A percentile compares a stretch with the other conserved stretches of the same genome.
Evolutionary conservation across 2,797 vertebrate genomes (phyloP).

Genomic region (Acanthopagrus latus): DNA sequence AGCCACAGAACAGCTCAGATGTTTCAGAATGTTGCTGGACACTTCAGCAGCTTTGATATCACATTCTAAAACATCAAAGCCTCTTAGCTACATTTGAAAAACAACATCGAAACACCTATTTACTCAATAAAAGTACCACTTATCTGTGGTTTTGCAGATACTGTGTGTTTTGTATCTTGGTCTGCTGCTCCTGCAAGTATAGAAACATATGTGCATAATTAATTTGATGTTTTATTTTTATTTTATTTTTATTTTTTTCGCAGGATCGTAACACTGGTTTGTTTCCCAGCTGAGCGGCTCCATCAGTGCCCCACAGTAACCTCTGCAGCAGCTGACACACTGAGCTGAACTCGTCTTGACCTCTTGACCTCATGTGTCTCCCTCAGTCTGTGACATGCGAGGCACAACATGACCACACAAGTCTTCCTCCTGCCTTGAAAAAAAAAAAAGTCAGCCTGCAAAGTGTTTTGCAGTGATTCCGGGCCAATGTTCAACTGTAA

Average conservation of each 20-base stretch:
- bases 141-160: no score
- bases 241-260: neutral
- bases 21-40: no score
- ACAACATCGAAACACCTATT: no score
- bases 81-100: no score
- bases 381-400: constrained; percentile 40
- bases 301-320: constrained; percentile 48
- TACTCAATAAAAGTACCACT: no score
- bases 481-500: constrained; percentile 29
- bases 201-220: neutral
- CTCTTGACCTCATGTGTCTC: constrained; percentile 70
- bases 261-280: neutral
- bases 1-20: no score
- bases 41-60: no score
- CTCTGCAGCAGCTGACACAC: constrained; percentile 38
- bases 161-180: no score
- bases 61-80: no score
- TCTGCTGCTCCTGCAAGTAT: neutral
- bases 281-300: neutral
- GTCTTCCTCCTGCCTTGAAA: neutral
- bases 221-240: neutral
- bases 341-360: constrained; percentile 76
- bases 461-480: neutral
- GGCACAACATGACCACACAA: constrained; percentile 33
- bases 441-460: neutral